Percentiles rank a stretch among this genome's conserved stretches.
Evolutionary conservation across 2,113 vertebrate species (phyloP).

Genomic region (Paraplagusia blochii): DNA sequence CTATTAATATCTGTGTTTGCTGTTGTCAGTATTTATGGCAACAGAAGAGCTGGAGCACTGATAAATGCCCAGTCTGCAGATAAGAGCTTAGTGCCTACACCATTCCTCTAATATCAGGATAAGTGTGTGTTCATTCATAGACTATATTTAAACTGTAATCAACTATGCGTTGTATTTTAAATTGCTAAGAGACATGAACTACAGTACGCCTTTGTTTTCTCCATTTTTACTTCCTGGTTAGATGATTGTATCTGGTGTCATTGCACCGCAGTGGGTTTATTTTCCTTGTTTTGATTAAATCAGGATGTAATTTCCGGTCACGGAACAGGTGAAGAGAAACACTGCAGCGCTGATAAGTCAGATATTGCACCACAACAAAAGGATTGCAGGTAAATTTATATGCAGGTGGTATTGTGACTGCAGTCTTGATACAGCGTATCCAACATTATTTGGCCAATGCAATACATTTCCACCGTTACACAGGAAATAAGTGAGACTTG

Average conservation of each 20-base stretch:
- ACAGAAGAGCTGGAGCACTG: constrained; percentile 42
- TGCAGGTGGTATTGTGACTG: constrained; percentile 57
- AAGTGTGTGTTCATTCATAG: constrained; percentile 11
- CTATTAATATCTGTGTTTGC: not conserved
- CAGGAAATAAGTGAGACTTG: too few relatives aligned
- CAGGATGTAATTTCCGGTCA: constrained; percentile 5
- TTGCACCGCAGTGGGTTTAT: not conserved
- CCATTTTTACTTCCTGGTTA: not conserved
- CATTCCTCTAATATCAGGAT: constrained; percentile 29
- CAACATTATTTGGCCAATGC: constrained; percentile 10
- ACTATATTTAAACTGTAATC: constrained; percentile 14
- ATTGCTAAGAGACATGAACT: not conserved
- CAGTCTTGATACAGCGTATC: constrained; percentile 40
- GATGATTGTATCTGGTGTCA: not conserved
- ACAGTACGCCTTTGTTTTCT: not conserved
- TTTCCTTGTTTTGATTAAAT: constrained; percentile 5
- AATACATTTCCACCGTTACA: too few relatives aligned
- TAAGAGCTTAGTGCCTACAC: constrained; percentile 46
- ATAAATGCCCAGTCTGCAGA: constrained; percentile 50
- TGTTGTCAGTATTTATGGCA: constrained; percentile 57
- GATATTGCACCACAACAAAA: constrained; percentile 24
- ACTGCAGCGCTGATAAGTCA: constrained; percentile 7
- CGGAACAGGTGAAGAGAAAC: constrained; percentile 18
- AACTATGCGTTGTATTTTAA: not conserved
- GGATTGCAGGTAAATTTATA: constrained; percentile 58